Conservation (phyloP, 2,113 vertebrate genomes). For the Brachypodius melanocephalos region DNA sequence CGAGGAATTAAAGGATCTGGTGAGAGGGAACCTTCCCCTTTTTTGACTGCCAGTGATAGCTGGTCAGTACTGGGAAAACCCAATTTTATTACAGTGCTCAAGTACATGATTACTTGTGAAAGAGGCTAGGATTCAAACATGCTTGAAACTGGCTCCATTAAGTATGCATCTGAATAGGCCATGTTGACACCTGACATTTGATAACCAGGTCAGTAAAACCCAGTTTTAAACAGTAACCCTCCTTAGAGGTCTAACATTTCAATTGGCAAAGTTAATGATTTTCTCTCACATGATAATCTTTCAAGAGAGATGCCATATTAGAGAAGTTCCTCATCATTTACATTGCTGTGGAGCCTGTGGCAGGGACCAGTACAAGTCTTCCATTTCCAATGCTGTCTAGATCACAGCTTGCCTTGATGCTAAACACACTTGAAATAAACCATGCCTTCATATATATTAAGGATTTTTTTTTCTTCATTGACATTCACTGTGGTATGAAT, state of each 20-base stretch:
- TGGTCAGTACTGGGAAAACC: not conserved
- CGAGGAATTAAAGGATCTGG: not conserved
- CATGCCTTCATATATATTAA: not conserved
- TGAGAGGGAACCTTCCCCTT: not conserved
- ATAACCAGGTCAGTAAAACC: not conserved
- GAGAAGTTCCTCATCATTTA: not conserved
- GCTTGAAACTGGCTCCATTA: not conserved
- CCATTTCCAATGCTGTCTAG: not conserved
- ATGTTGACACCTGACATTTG: not conserved
- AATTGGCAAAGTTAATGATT: not conserved
- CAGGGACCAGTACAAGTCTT: not conserved
- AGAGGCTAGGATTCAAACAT: not conserved
- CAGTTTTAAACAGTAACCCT: not conserved
- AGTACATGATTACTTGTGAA: not conserved
- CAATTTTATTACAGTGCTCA: not conserved
- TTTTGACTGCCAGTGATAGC: not conserved
- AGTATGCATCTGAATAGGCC: not conserved
- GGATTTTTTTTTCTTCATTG: not conserved
- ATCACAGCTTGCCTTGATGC: not conserved
- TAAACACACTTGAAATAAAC: not conserved
- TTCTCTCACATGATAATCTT: not conserved
- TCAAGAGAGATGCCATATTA: not conserved
- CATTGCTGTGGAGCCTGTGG: not conserved
- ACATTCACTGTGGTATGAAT: not conserved
- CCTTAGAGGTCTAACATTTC: not conserved